These are phyloP conservation scores for Phrynosoma blainvillii DNA, from an alignment of 2,113 vertebrate species.

Conservation along the genomic window DNA sequence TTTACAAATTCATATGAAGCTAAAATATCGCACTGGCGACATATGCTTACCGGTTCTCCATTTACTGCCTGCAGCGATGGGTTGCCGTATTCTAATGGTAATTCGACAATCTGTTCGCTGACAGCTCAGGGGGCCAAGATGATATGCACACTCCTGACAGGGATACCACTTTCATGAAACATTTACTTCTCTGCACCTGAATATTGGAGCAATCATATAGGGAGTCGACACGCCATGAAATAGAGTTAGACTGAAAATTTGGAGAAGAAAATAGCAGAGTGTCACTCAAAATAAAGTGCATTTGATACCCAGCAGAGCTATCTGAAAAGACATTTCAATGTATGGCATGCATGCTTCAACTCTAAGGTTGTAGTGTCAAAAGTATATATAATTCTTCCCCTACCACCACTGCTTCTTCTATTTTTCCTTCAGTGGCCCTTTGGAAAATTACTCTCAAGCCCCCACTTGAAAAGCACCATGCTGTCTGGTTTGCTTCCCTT, in stretches of 20 bases:
- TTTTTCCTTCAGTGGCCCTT: conserved; percentile 1
- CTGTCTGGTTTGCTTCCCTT: neutral
- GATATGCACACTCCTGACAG: conserved; percentile 85
- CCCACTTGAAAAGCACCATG: conserved; percentile 6
- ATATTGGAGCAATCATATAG: conserved; percentile 84
- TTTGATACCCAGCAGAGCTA: conserved; percentile 73
- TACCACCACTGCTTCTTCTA: accelerated
- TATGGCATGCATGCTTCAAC: conserved; percentile 50
- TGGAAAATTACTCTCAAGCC: conserved; percentile 35
- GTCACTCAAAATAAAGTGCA: conserved; percentile 83
- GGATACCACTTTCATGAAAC: conserved; percentile 93
- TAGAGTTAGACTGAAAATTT: conserved; percentile 84
- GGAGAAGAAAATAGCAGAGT: conserved; percentile 80
- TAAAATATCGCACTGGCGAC: conserved; percentile 80
- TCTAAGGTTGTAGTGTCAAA: conserved; percentile 35
- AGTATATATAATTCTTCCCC: neutral
- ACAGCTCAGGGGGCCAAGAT: conserved; percentile 81
- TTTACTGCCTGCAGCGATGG: conserved; percentile 80
- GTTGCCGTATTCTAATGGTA: conserved; percentile 85
- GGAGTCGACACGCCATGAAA: conserved; percentile 87
- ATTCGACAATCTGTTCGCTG: conserved; percentile 89
- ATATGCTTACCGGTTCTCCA: conserved; percentile 84
- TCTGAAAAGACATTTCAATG: conserved; percentile 61
- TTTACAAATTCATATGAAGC: conserved; percentile 83
- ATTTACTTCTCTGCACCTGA: conserved; percentile 90